These are phyloP conservation scores for Menidia beryllina DNA, from an alignment of 2,113 vertebrate genomes.

Conservation along the genomic window DNA sequence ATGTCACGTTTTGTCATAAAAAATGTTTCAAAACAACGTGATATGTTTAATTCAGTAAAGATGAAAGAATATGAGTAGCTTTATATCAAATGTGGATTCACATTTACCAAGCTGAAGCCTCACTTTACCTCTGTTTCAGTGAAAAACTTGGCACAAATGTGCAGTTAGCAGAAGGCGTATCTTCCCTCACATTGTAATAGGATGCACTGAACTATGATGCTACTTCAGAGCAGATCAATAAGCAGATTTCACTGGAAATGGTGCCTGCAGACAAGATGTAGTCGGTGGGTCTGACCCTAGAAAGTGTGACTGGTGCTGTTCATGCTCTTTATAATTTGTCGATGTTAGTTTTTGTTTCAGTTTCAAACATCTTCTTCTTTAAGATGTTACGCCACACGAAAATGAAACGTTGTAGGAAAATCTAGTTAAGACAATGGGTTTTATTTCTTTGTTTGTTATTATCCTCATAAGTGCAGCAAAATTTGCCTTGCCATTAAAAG, in stretches of 20 bases:
- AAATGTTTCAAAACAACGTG: too few species aligned
- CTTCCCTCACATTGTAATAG: background rate
- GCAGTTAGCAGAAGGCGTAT: background rate
- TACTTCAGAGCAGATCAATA: background rate
- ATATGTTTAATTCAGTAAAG: too few species aligned
- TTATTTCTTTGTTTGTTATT: background rate
- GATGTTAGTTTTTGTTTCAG: background rate
- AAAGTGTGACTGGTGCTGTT: background rate
- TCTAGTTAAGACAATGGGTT: background rate
- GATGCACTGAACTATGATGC: background rate
- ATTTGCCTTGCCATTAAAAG: too few species aligned
- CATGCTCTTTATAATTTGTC: background rate
- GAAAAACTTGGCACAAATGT: background rate
- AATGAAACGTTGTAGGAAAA: background rate
- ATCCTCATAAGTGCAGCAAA: too few species aligned
- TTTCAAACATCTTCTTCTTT: background rate
- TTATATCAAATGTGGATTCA: too few species aligned
- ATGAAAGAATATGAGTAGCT: too few species aligned
- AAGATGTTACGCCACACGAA: too few species aligned
- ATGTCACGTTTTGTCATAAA: too few species aligned
- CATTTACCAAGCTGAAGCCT: too few species aligned
- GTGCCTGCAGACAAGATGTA: background rate
- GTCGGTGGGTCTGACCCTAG: background rate
- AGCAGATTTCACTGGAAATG: background rate
- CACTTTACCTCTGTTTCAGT: background rate